Evolutionary conservation across 2,797 vertebrate genomes (phyloP).

Genomic region (Todus mexicanus): DNA sequence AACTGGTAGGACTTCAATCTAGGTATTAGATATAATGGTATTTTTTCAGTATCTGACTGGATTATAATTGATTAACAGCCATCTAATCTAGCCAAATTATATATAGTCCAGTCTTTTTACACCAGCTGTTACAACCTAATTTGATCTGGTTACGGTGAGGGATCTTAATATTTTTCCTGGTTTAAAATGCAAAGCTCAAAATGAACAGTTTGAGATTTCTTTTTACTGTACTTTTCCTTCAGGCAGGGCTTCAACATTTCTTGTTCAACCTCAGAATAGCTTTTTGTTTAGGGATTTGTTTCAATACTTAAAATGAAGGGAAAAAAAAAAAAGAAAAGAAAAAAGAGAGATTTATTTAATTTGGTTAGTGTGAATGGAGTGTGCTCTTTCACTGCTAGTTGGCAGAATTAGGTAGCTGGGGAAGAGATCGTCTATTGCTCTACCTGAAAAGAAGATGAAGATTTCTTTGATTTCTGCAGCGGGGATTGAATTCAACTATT

Average conservation of each 20-base stretch:
- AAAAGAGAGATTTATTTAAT: background rate
- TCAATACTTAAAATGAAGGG: background rate
- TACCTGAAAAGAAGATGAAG: background rate
- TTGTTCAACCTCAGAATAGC: background rate
- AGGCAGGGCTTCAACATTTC: background rate
- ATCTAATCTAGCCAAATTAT: background rate
- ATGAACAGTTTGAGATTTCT: background rate
- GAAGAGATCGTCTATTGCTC: background rate
- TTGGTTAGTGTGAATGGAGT: background rate
- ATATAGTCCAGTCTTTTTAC: background rate
- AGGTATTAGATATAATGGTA: background rate
- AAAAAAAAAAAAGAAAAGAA: too few species aligned
- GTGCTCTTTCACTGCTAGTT: background rate
- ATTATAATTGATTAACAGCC: background rate
- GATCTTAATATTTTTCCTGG: background rate
- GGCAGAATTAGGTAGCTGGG: background rate
- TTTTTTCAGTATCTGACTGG: background rate
- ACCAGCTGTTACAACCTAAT: background rate
- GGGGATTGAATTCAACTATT: background rate
- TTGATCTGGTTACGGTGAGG: background rate
- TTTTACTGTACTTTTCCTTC: background rate
- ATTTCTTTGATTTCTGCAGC: background rate
- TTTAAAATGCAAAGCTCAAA: background rate
- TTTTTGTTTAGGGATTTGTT: background rate
- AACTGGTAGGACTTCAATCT: background rate